phyloP scores from a whole-genome alignment of 2,888 invertebrate genomes.

The Pegoplata infirma region DNA sequence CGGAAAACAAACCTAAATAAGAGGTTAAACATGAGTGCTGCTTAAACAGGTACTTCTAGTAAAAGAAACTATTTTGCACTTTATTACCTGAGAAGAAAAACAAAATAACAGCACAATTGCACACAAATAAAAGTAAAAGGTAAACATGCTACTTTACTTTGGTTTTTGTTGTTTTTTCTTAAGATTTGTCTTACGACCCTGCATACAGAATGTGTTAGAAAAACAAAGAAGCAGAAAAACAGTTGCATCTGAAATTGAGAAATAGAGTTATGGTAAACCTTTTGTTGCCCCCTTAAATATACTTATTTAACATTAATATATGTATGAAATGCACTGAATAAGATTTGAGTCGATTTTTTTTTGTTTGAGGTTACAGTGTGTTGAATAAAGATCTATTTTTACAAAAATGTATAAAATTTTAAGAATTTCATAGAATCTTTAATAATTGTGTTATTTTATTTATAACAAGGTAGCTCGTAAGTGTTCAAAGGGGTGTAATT shows the following conservation, averaged over 20 bases:
- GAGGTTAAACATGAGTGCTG: constrained; percentile 53
- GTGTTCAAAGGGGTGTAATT: no score
- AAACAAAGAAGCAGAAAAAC: neutral
- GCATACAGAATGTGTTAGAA: neutral
- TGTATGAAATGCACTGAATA: neutral
- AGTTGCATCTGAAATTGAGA: constrained; percentile 11
- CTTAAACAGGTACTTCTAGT: constrained; percentile 7
- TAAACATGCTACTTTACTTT: constrained; percentile 21
- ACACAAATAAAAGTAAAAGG: neutral
- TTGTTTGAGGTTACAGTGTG: neutral
- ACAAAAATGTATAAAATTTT: no score
- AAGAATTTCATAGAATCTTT: no score
- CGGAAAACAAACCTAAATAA: constrained; percentile 51
- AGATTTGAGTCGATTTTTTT: no score
- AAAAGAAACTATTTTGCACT: constrained; percentile 51
- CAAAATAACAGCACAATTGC: constrained; percentile 10
- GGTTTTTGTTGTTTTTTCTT: constrained; percentile 17
- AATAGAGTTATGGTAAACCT: neutral
- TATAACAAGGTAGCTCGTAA: no score
- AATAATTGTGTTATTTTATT: no score
- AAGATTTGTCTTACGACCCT: constrained; percentile 14
- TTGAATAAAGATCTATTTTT: no score
- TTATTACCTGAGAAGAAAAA: constrained; percentile 41
- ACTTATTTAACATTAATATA: neutral
- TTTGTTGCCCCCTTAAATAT: constrained; percentile 2